phyloP scores from a whole-genome alignment of 2,888 invertebrate genomes.

The Tetragonisca angustula region DNA sequence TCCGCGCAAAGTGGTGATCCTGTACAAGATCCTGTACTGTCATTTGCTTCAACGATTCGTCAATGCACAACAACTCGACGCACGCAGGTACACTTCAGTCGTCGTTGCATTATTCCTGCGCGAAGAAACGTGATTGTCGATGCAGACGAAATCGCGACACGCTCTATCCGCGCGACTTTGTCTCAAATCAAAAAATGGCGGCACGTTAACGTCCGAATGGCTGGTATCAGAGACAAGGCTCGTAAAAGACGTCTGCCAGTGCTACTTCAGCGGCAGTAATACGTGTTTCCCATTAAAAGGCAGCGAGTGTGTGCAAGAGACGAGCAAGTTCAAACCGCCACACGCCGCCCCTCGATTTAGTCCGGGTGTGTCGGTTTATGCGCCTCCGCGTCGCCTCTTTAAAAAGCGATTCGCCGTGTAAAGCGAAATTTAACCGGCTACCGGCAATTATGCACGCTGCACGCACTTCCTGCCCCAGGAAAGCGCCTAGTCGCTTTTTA shows the following conservation, averaged over 20 bases:
- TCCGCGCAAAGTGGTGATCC: too few relatives aligned
- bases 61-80: neutral
- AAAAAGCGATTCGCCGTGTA: constrained; percentile 44
- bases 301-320: constrained; percentile 18
- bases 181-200: constrained; percentile 56
- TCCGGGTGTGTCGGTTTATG: constrained; percentile 3
- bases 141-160: constrained; percentile 11
- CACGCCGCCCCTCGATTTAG: neutral
- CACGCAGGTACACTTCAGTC: neutral
- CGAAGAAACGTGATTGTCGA: neutral
- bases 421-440: constrained; percentile 41
- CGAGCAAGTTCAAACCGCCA: constrained; percentile 15
- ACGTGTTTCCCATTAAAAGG: constrained; percentile 62
- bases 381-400: constrained; percentile 35
- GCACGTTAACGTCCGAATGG: constrained; percentile 51
- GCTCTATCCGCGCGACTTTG: neutral
- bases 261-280: constrained; percentile 56
- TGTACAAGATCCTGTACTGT: too few relatives aligned
- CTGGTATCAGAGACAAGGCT: constrained; percentile 51
- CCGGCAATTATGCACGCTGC: constrained; percentile 15
- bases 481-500: constrained; percentile 13
- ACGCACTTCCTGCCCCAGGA: neutral
- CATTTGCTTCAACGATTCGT: too few relatives aligned
- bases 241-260: constrained; percentile 67
- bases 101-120: neutral